These are phyloP conservation scores for Cerastoderma edule DNA, from an alignment of 2,888 invertebrate genomes.

Conservation along the genomic window DNA sequence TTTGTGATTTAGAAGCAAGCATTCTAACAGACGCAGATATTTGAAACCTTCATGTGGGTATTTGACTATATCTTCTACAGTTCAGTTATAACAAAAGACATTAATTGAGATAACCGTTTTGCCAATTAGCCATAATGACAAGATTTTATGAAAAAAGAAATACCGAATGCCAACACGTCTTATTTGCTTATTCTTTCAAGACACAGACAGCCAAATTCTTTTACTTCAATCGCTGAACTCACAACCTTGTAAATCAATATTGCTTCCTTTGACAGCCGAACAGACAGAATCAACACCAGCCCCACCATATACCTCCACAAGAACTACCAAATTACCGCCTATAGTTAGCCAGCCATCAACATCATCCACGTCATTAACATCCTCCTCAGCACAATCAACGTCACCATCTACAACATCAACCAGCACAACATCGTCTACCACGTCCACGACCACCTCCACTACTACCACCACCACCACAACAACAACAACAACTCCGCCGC, in stretches of 20 bases:
- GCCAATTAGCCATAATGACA: too few species aligned
- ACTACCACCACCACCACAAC: slow-evolving; percentile 52
- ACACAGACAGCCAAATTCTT: too few species aligned
- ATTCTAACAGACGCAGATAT: too few species aligned
- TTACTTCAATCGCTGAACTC: not conserved
- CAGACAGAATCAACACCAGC: not conserved
- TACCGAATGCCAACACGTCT: too few species aligned
- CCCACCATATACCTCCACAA: slow-evolving; percentile 3
- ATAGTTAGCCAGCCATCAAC: slow-evolving; percentile 6
- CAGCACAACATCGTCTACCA: slow-evolving; percentile 26
- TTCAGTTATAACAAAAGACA: too few species aligned
- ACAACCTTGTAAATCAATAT: not conserved
- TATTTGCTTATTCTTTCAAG: too few species aligned
- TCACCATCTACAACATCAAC: slow-evolving; percentile 25
- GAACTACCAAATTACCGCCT: slow-evolving; percentile 6
- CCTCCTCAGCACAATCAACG: slow-evolving; percentile 18
- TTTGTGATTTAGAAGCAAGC: too few species aligned
- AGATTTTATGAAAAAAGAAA: too few species aligned
- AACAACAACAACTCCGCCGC: slow-evolving; percentile 51
- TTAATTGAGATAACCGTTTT: too few species aligned
- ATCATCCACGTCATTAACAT: slow-evolving; percentile 17
- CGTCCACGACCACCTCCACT: slow-evolving; percentile 32
- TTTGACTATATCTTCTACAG: too few species aligned
- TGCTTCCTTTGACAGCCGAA: not conserved
- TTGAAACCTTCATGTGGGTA: too few species aligned